Evolutionary conservation across 64 coral and sea anemone genomes (phyloP), one percentile per base, ranked within the genome.

Genomic region (Montipora sp.): DNA sequence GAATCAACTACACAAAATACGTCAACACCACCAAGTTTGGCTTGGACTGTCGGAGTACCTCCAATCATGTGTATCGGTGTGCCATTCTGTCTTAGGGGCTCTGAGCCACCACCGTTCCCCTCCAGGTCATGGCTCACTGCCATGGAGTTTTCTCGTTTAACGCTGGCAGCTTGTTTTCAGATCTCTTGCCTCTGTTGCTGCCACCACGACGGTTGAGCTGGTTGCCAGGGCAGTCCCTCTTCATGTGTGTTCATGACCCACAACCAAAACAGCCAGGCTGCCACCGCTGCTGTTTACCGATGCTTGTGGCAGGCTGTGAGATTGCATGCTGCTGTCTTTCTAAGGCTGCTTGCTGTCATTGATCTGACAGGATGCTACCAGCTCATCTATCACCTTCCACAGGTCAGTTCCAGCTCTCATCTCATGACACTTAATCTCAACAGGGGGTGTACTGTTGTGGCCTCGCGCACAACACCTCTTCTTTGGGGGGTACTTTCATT

Each of bases 111-210:
- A 22, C 15, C 15, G 3, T 18, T 45, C 36, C 44, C 49, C 89
- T 91, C 48, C 79, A 83, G 15, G 23, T 65, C 79, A 46, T 59
- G 79, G 79, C 79, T 91, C 67, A 91, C 69, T 83, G 89, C 79
- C 7, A 16, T 61, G 79, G 79, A 91, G 79, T 10, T 0, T 51
- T 91, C 48, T 27, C 24, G 11, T 91, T 91, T 83, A 51, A 81
- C 0, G 58, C 3, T 22, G 73, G 24, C 58, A 8, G 11, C 80
- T 68, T 18, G 8, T 46, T 46, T 24, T 3, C 2, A 0, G 5
- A 14, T 67, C 46, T 45, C 69, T 9, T 69, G 27, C 48, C 11
- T 44, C 3, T 57, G 15, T 15, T 75, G 65, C 58, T 47, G 8
- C 4, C 0, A 15, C 57, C 12, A 8, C 12, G 47, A 47, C 24